These are phyloP conservation scores for Limnephilus rhombicus DNA, from an alignment of 2,888 invertebrate species.

Conservation along the genomic window DNA sequence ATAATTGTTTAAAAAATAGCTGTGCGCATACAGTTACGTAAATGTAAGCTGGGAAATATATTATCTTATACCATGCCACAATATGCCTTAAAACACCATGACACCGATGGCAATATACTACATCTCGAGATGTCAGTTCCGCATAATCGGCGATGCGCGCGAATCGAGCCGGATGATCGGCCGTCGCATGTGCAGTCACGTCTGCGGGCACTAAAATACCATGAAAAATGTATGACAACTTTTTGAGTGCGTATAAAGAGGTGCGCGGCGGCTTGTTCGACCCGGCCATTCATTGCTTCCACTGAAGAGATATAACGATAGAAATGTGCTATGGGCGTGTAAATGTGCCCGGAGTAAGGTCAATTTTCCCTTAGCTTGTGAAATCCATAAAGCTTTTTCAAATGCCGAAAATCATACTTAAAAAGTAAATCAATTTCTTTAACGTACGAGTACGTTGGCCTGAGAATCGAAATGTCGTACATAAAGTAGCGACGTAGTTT, in stretches of 20 bases:
- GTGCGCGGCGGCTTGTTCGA: constrained; percentile 45
- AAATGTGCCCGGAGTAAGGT: no score
- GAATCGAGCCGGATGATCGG: constrained; percentile 52
- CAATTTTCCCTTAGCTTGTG: no score
- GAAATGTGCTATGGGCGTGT: no score
- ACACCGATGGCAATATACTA: background rate
- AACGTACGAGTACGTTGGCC: no score
- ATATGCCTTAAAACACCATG: background rate
- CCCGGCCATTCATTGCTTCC: constrained; percentile 10
- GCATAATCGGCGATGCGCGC: constrained; percentile 54
- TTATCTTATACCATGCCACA: background rate
- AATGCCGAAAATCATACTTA: no score
- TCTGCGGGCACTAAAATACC: constrained; percentile 49
- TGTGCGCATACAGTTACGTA: background rate
- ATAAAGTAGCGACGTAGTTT: no score
- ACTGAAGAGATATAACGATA: no score
- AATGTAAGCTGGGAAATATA: background rate
- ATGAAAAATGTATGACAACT: constrained; percentile 47
- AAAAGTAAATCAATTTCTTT: no score
- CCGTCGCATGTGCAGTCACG: constrained; percentile 60
- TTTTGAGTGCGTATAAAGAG: background rate
- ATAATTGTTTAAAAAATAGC: no score
- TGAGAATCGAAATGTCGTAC: no score
- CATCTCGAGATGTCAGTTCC: constrained; percentile 50
- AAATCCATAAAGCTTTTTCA: no score